Evolutionary conservation across 2,888 invertebrate species (phyloP).

Genomic region (Herminia tarsipennalis): DNA sequence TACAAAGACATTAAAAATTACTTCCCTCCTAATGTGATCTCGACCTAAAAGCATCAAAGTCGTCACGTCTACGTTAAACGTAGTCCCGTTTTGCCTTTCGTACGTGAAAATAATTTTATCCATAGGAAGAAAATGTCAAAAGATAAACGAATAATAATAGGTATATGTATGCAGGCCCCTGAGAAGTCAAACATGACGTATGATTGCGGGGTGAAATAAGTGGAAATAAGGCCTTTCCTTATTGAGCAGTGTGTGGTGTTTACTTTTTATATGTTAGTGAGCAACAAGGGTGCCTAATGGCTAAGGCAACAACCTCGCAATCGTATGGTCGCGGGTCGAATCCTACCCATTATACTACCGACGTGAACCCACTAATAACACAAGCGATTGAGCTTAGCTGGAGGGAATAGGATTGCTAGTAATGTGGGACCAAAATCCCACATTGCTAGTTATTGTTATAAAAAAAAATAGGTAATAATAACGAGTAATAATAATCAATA

Average conservation of each 20-base stretch:
- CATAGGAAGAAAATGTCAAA: conserved; percentile 11
- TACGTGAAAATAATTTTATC: conserved; percentile 23
- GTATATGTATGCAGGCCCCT: conserved; percentile 10
- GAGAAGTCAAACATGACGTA: conserved; percentile 10
- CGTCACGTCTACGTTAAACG: conserved; percentile 22
- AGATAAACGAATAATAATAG: conserved; percentile 13
- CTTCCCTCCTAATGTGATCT: conserved; percentile 23
- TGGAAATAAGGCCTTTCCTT: conserved; percentile 9
- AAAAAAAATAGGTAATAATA: too few relatives aligned
- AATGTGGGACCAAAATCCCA: too few relatives aligned
- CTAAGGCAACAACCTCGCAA: too few relatives aligned
- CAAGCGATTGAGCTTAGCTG: too few relatives aligned
- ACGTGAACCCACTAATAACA: too few relatives aligned
- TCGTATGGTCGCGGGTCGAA: too few relatives aligned
- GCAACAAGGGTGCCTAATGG: too few relatives aligned
- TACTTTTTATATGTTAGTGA: conserved; percentile 1
- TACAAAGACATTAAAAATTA: conserved; percentile 34
- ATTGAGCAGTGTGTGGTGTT: background rate
- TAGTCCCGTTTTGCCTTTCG: conserved; percentile 19
- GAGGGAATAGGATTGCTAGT: too few relatives aligned
- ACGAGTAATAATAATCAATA: background rate
- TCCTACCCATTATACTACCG: too few relatives aligned
- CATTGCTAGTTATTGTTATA: too few relatives aligned
- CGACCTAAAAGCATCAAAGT: conserved; percentile 25
- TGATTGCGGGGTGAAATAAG: conserved; percentile 17